phyloP scores from a whole-genome alignment of 2,797 vertebrate genomes.

The Poecilia gillii region DNA sequence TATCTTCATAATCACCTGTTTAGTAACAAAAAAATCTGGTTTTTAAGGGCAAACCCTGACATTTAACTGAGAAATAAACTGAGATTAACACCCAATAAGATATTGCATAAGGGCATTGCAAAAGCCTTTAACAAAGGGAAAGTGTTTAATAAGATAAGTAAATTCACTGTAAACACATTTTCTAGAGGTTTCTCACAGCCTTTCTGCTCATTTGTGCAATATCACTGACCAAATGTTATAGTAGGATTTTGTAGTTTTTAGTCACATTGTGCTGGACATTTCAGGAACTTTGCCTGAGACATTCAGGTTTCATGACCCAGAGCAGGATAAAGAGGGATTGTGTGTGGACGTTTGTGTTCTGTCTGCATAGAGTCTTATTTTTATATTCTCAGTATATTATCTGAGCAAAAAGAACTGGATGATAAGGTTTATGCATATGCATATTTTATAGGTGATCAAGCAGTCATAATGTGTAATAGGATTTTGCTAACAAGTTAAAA shows the following conservation, averaged over 20 bases:
- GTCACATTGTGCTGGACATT: constrained; percentile 13
- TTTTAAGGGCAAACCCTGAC: constrained; percentile 17
- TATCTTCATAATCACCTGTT: constrained; percentile 3
- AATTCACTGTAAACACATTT: constrained; percentile 34
- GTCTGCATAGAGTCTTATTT: not conserved
- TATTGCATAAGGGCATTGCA: constrained; percentile 48
- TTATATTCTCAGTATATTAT: not conserved
- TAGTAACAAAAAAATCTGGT: not conserved
- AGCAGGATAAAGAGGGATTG: not conserved
- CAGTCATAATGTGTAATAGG: not conserved
- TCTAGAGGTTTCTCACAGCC: constrained; percentile 11
- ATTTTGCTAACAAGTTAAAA: not conserved
- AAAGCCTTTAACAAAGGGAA: constrained; percentile 45
- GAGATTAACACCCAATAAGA: constrained; percentile 34
- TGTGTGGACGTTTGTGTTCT: not conserved
- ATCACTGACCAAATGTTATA: constrained; percentile 14
- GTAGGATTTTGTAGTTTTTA: constrained; percentile 27
- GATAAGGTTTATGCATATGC: not conserved
- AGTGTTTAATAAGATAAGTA: constrained; percentile 21
- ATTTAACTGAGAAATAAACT: constrained; percentile 13
- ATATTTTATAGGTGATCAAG: not conserved
- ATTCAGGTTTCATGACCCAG: not conserved
- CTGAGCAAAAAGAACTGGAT: not conserved
- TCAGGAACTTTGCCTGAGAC: constrained; percentile 6
- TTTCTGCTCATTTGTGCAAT: constrained; percentile 33